phyloP scores from a whole-genome alignment of 2,888 invertebrate genomes.

The Oxyteleia sp. region DNA sequence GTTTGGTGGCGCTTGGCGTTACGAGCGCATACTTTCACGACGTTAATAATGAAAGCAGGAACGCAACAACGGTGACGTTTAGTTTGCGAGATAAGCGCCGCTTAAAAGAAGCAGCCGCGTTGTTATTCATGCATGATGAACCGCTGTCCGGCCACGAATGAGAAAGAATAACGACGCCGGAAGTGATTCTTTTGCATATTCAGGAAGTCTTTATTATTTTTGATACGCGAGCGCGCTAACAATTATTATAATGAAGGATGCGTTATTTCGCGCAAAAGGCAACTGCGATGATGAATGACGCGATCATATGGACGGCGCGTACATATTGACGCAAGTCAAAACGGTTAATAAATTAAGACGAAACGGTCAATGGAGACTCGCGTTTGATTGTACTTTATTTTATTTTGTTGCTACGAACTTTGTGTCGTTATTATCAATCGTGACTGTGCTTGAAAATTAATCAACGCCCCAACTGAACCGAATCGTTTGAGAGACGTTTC shows the following conservation, averaged over 20 bases:
- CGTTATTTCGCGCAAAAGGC: conserved; percentile 51
- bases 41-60: conserved; percentile 74
- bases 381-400: too few relatives aligned
- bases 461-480: too few relatives aligned
- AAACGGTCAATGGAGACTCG: not conserved
- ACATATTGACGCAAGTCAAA: conserved; percentile 29
- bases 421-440: too few relatives aligned
- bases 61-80: conserved; percentile 70
- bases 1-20: conserved; percentile 62
- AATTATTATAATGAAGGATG: conserved; percentile 51
- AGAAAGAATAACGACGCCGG: conserved; percentile 61
- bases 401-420: too few relatives aligned
- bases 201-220: conserved; percentile 66
- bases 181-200: conserved; percentile 65
- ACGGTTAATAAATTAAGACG: conserved; percentile 13
- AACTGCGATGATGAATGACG: conserved; percentile 36
- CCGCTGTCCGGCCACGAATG: conserved; percentile 57
- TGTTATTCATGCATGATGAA: conserved; percentile 71
- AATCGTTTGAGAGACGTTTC: too few relatives aligned
- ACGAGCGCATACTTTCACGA: conserved; percentile 70
- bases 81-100: conserved; percentile 72
- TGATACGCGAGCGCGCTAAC: conserved; percentile 54
- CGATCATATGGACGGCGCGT: conserved; percentile 36
- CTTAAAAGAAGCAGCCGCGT: conserved; percentile 63
- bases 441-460: too few relatives aligned